These are phyloP conservation scores for Stercorarius parasiticus DNA, from an alignment of 2,113 vertebrate genomes.

Conservation along the genomic window DNA sequence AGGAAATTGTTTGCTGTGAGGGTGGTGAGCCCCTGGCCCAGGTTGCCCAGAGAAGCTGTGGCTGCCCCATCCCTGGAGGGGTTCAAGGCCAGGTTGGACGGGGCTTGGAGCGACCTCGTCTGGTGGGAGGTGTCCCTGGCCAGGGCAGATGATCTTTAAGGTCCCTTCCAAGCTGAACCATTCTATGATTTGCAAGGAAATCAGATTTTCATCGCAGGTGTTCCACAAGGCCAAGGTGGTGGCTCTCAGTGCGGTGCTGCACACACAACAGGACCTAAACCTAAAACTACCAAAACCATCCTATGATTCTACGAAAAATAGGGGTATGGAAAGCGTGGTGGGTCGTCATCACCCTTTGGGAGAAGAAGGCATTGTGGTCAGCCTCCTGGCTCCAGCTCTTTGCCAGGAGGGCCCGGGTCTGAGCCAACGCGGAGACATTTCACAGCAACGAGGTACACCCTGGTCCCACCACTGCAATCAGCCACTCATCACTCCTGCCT, in stretches of 20 bases:
- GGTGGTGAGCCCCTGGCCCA: background rate
- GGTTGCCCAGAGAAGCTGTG: too few relatives aligned
- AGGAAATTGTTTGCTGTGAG: background rate
- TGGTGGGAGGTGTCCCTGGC: background rate
- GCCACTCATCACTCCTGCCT: background rate
- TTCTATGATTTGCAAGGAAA: background rate
- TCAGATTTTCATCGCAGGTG: too few relatives aligned
- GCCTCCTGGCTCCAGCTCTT: background rate
- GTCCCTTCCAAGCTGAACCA: background rate
- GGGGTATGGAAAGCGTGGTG: fast-evolving
- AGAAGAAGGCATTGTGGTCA: background rate
- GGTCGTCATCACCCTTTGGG: background rate
- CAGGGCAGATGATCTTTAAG: background rate
- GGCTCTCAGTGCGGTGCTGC: too few relatives aligned
- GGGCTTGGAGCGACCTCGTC: background rate
- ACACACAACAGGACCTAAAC: too few relatives aligned
- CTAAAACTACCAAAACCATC: background rate
- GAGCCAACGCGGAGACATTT: fast-evolving
- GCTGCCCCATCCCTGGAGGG: background rate
- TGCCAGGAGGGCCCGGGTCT: background rate
- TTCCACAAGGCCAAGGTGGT: too few relatives aligned
- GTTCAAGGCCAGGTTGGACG: background rate
- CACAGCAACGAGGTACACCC: background rate
- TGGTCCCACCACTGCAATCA: background rate
- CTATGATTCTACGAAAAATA: background rate